phyloP scores from a whole-genome alignment of 2,113 vertebrate genomes.

The Anoura caudifer region DNA sequence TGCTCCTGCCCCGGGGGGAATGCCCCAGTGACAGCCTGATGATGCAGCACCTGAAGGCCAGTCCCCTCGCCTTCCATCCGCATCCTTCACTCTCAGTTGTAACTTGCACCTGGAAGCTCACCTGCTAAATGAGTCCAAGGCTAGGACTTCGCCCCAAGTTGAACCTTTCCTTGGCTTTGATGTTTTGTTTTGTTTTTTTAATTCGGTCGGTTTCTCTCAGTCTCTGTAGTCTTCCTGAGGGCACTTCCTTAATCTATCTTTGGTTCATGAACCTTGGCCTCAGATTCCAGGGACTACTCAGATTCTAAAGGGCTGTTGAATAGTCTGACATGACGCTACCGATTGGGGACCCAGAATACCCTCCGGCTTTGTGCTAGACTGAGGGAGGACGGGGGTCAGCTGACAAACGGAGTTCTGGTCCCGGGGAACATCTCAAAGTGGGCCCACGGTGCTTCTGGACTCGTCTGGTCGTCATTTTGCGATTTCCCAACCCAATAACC shows the following conservation, averaged over 20 bases:
- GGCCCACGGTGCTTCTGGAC: background rate
- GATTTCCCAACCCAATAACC: background rate
- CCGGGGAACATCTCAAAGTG: background rate
- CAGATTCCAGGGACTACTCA: background rate
- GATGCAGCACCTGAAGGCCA: background rate
- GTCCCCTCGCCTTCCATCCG: background rate
- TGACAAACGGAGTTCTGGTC: background rate
- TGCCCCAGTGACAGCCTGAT: background rate
- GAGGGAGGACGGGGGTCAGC: background rate
- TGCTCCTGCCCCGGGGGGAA: too few species aligned
- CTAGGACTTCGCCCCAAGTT: background rate
- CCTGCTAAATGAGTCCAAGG: background rate
- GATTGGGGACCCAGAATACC: background rate
- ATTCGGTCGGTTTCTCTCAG: background rate
- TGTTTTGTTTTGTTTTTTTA: background rate
- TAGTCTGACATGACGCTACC: too few species aligned
- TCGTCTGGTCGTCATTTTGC: background rate
- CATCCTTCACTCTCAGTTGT: background rate
- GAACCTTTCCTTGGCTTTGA: background rate
- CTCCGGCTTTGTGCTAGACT: background rate
- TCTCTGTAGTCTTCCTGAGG: background rate
- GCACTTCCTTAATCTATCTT: background rate
- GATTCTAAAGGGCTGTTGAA: background rate
- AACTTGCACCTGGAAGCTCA: background rate
- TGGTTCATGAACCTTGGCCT: background rate